Conservation (phyloP, 2,113 vertebrate genomes). For the Thinocorus orbignyianus region DNA sequence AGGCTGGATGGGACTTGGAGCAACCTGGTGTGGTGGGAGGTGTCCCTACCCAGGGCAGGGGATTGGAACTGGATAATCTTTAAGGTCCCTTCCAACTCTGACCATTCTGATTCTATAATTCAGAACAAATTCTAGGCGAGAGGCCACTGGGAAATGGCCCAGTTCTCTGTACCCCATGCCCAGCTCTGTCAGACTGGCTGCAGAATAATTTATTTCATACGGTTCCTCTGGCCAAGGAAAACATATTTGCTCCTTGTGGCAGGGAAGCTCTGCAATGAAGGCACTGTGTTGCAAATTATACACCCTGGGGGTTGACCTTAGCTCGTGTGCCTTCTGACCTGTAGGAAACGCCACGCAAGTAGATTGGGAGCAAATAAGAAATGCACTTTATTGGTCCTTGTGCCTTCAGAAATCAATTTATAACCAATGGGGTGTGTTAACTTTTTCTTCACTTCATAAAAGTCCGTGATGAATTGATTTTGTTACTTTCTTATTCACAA, state of each 20-base stretch:
- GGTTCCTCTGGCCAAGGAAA: constrained; percentile 76
- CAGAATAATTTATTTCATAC: constrained; percentile 81
- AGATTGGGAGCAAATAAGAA: constrained; percentile 48
- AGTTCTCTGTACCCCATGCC: constrained; percentile 77
- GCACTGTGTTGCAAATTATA: constrained; percentile 69
- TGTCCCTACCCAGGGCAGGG: too few species aligned
- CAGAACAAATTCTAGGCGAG: constrained; percentile 78
- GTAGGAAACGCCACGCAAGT: background rate
- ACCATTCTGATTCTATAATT: background rate
- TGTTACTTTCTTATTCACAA: background rate
- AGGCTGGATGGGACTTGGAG: too few species aligned
- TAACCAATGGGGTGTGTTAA: background rate
- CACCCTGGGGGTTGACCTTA: constrained; percentile 65
- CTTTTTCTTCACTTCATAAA: background rate
- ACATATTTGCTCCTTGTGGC: constrained; percentile 73
- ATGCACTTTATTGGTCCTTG: constrained; percentile 49
- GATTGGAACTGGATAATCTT: too few species aligned
- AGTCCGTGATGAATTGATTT: background rate
- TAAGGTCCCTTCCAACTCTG: too few species aligned
- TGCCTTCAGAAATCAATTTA: constrained; percentile 67
- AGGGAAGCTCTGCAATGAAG: constrained; percentile 66
- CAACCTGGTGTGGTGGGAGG: too few species aligned
- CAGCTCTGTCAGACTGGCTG: constrained; percentile 77
- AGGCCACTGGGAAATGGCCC: constrained; percentile 78
- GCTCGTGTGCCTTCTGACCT: constrained; percentile 66